Percentiles rank a stretch among this genome's conserved stretches.
Conservation (phyloP, 2,113 vertebrate genomes). For the Podarcis raffonei region DNA sequence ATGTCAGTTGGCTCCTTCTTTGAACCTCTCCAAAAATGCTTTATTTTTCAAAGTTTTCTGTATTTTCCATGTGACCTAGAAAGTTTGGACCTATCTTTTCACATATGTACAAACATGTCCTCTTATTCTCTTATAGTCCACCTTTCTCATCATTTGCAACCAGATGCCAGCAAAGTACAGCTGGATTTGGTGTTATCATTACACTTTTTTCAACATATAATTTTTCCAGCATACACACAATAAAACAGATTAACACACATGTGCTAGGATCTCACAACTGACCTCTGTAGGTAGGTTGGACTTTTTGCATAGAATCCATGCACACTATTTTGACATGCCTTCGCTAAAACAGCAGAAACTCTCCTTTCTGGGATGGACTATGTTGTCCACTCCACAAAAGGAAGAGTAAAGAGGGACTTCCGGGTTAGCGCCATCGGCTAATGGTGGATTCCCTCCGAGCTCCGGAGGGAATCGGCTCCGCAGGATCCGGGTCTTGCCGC, state of each 20-base stretch:
- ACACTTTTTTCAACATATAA: background rate
- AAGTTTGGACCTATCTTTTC: background rate
- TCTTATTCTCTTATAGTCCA: background rate
- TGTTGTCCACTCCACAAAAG: background rate
- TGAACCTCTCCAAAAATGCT: background rate
- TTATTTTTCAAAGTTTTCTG: background rate
- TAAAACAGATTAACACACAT: background rate
- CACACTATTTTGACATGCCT: background rate
- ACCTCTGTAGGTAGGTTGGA: too few relatives aligned
- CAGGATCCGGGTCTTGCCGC: too few relatives aligned
- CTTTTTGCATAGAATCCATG: too few relatives aligned
- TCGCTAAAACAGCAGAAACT: background rate
- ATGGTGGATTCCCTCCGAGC: too few relatives aligned
- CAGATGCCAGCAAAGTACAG: background rate
- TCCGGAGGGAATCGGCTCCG: too few relatives aligned
- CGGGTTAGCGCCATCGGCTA: too few relatives aligned
- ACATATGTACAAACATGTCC: background rate
- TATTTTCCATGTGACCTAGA: background rate
- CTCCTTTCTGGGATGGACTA: background rate
- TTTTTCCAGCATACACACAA: too few relatives aligned
- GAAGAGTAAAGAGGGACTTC: too few relatives aligned
- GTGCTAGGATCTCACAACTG: background rate
- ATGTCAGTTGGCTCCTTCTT: background rate
- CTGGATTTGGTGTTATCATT: background rate
- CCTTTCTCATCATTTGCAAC: background rate